Base-by-base conservation (phyloP, 2,888 invertebrate species). In the Drosophila testacea region DNA sequence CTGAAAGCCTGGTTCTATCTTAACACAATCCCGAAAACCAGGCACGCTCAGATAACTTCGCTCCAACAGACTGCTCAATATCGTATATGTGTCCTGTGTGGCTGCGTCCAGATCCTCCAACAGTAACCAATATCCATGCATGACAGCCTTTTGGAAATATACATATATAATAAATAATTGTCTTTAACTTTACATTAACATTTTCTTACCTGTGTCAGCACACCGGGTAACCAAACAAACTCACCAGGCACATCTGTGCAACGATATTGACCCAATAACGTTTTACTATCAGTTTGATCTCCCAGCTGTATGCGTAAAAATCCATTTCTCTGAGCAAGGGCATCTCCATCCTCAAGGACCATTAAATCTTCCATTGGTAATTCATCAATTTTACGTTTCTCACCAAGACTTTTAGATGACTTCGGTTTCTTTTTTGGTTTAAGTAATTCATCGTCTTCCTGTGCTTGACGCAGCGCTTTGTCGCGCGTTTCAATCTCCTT, bases 211-310 rank as follows among this genome's bases (percentile, higher is more conserved):
- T 95, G 97, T 4, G 98, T 98, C 60, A 99, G 93, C 54, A 98
- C 96, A n/a, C 99, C 99, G 2, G 98, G 96, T 81, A 97, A 95
- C 99, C 99, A 99, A 22, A 98, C 93, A 93, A 99, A 99, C 93
- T 99, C 98, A 11, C 99, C 99, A 0, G 99, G 99, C 52, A 98
- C 94, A 91, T 99, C 98, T 0, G 99, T 98, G 90, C 99, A 99
- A 78, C 97, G 90, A 79, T 93, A 93, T 73, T 93, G 93, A 0
- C 99, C 99, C 7, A 99, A 93, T 57, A 99, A 93, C 94, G 98
- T 97, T 93, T 98, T 97, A 57, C 98, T 96, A 91, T 99, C 99
- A 2, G 98, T 98, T 93, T 99, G 98, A 93, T 99, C 99, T 6
- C 99, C 98, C 34, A 99, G 93, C 90, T 99, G 99, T 30, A 99